These are phyloP conservation scores for Ophion ellenae DNA, from an alignment of 2,888 invertebrate genomes.

Conservation along the genomic window DNA sequence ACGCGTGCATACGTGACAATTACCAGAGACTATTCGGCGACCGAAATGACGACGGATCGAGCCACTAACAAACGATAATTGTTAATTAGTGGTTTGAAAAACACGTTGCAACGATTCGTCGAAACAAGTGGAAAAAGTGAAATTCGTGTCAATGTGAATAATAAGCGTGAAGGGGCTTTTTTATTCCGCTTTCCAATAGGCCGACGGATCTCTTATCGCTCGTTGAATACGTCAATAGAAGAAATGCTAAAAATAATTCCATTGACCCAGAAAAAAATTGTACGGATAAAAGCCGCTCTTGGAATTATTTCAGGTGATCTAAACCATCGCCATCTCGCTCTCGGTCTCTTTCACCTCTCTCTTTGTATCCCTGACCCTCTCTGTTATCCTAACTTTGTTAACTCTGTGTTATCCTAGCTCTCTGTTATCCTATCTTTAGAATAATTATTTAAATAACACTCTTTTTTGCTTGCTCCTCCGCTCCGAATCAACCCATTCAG, in stretches of 20 bases:
- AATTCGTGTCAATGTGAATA: constrained; percentile 3
- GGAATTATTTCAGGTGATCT: constrained; percentile 22
- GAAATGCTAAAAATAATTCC: constrained; percentile 15
- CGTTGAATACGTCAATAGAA: constrained; percentile 10
- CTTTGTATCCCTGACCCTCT: neutral
- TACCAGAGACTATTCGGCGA: neutral
- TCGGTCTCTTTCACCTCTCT: neutral
- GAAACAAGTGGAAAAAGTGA: neutral
- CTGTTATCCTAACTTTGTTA: too few relatives aligned
- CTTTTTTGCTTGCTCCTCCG: neutral
- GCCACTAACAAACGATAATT: neutral
- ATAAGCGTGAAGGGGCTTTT: constrained; percentile 7
- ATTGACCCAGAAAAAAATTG: constrained; percentile 28
- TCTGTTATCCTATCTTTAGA: neutral
- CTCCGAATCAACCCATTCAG: neutral
- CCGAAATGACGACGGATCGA: neutral
- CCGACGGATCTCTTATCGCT: constrained; percentile 19
- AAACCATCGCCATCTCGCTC: neutral
- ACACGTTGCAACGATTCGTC: neutral
- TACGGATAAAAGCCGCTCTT: constrained; percentile 11
- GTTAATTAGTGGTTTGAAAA: neutral
- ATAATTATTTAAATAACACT: neutral
- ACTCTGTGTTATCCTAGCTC: too few relatives aligned
- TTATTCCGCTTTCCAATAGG: neutral
- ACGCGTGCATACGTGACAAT: neutral